Percentiles rank a stretch among this genome's conserved stretches.
phyloP scores from a whole-genome alignment of 2,113 vertebrate genomes.

The Rhineura floridana region DNA sequence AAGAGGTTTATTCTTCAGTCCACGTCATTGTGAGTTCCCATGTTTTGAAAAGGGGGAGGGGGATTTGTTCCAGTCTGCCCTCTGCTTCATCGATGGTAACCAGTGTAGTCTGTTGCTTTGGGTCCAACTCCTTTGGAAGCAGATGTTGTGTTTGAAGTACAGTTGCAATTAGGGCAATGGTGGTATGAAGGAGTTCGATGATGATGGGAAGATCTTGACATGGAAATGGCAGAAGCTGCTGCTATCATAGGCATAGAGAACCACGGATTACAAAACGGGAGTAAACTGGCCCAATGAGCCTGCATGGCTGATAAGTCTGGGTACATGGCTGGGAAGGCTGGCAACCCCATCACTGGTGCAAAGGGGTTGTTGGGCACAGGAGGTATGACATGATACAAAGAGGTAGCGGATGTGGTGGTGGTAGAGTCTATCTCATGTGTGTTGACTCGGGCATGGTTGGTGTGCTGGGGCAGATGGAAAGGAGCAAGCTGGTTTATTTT shows the following conservation, averaged over 20 bases:
- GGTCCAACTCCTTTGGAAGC: background rate
- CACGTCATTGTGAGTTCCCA: background rate
- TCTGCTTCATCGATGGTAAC: slow-evolving; percentile 26
- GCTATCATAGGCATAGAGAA: slow-evolving; percentile 25
- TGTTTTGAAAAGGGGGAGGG: background rate
- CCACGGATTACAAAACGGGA: slow-evolving; percentile 46
- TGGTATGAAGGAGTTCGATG: slow-evolving; percentile 4
- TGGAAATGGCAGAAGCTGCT: slow-evolving; percentile 1
- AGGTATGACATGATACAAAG: background rate
- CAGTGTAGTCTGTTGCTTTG: slow-evolving; percentile 21
- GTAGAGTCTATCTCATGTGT: background rate
- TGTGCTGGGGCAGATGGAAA: background rate
- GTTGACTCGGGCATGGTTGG: background rate
- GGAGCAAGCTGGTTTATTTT: background rate
- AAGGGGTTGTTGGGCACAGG: background rate
- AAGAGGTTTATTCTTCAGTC: slow-evolving; percentile 26
- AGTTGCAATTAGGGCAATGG: slow-evolving; percentile 22
- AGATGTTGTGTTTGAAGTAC: accelerated
- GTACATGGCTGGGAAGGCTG: background rate
- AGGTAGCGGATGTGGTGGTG: slow-evolving; percentile 7
- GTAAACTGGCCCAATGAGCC: slow-evolving; percentile 33
- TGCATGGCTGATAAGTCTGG: slow-evolving; percentile 22
- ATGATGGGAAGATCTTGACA: background rate
- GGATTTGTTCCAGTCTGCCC: accelerated
- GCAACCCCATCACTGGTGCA: slow-evolving; percentile 1